Conservation (phyloP, 2,113 vertebrate genomes). For the Tinamus guttatus region DNA sequence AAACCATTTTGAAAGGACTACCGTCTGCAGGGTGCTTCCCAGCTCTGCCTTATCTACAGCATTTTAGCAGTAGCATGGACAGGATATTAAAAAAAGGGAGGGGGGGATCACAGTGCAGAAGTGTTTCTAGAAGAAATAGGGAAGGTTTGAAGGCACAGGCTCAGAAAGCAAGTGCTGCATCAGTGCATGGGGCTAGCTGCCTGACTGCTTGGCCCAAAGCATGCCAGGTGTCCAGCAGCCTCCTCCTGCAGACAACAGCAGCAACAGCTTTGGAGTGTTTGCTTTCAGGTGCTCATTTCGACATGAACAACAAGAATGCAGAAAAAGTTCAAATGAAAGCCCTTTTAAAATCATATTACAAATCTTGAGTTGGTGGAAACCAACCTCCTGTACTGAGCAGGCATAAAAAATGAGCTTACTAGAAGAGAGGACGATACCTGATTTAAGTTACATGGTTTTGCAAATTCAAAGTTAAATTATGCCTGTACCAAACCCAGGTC, state of each 20-base stretch:
- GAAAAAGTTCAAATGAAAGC: background rate
- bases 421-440: background rate
- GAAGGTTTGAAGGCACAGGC: background rate
- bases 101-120: background rate
- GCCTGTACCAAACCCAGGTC: background rate
- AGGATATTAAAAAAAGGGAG: background rate
- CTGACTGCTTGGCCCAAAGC: background rate
- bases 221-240: background rate
- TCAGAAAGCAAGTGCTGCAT: background rate
- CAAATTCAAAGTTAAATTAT: background rate
- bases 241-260: background rate
- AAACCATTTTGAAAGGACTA: background rate
- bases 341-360: background rate
- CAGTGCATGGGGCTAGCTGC: background rate
- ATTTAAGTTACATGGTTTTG: background rate
- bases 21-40: background rate
- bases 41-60: background rate
- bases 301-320: background rate
- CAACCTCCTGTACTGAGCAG: background rate
- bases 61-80: background rate
- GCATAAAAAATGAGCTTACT: background rate
- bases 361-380: background rate
- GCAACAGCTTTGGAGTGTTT: background rate
- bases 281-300: background rate
- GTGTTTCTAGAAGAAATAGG: background rate